Conservation (phyloP, 2,113 vertebrate genomes). For the Sylvicapra grimmia region DNA sequence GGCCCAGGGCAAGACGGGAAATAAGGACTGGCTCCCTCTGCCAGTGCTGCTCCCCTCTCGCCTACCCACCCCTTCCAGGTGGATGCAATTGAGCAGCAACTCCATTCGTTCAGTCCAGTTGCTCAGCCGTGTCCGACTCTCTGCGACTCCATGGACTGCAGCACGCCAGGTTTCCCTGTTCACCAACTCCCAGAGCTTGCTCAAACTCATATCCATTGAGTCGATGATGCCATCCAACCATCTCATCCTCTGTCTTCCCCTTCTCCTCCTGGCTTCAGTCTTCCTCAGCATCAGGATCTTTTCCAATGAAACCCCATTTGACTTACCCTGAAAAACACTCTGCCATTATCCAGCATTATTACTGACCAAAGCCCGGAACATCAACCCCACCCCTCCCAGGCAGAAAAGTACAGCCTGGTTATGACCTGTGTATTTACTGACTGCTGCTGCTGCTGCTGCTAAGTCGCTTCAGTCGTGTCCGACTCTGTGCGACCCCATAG, state of each 20-base stretch:
- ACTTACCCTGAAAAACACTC: neutral
- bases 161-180: neutral
- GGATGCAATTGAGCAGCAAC: neutral
- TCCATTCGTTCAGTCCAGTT: neutral
- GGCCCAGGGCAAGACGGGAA: neutral
- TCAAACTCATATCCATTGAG: neutral
- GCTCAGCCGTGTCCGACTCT: neutral
- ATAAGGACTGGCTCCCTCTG: neutral
- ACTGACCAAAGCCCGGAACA: neutral
- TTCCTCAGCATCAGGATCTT: neutral
- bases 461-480: too few relatives aligned
- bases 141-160: neutral
- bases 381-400: neutral
- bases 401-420: neutral
- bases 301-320: neutral
- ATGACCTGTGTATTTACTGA: neutral
- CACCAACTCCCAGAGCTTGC: neutral
- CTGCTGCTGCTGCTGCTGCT: too few relatives aligned
- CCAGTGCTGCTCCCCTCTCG: neutral
- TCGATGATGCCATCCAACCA: neutral
- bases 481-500: too few relatives aligned
- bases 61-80: neutral
- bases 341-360: neutral
- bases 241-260: neutral
- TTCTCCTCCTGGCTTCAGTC: neutral